Conservation (phyloP, 2,888 invertebrate genomes). For the Crossocerus cetratus region DNA sequence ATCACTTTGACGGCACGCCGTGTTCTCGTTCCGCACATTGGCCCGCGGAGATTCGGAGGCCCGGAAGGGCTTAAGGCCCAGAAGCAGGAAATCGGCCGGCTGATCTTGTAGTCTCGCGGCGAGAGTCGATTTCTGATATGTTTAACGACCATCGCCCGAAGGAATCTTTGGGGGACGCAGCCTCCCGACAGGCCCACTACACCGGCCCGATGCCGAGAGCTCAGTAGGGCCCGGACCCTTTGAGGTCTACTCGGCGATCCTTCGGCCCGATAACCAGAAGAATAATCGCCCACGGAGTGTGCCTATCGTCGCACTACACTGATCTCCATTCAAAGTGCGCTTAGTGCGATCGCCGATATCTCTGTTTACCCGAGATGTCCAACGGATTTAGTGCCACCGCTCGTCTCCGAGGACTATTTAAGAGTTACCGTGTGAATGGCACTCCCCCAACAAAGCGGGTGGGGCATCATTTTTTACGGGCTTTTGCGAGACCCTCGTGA, state of each 20-base stretch:
- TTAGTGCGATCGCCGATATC: neutral
- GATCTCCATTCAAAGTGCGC: conserved; percentile 10
- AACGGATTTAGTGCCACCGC: neutral
- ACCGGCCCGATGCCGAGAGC: neutral
- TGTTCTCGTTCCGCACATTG: neutral
- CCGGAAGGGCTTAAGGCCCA: conserved; percentile 39
- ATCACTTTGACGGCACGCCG: no score
- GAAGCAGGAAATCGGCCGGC: conserved; percentile 43
- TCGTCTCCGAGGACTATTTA: neutral
- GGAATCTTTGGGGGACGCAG: neutral
- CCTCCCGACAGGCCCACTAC: neutral
- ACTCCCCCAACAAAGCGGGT: no score
- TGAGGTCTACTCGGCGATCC: neutral
- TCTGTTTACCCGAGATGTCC: conserved; percentile 2
- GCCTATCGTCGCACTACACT: conserved; percentile 18
- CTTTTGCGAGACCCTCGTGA: no score
- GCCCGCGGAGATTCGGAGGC: conserved; percentile 5
- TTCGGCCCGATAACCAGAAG: neutral
- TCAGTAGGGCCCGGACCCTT: neutral
- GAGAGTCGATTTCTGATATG: conserved; percentile 28
- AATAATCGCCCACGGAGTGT: neutral
- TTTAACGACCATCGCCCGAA: neutral
- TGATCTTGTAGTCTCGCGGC: conserved; percentile 16
- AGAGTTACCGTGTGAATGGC: neutral
- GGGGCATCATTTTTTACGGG: no score